Percentiles rank a stretch among this genome's conserved stretches.
phyloP scores from a whole-genome alignment of 1,140 invertebrate species.

The Hylaeus volcanicus region DNA sequence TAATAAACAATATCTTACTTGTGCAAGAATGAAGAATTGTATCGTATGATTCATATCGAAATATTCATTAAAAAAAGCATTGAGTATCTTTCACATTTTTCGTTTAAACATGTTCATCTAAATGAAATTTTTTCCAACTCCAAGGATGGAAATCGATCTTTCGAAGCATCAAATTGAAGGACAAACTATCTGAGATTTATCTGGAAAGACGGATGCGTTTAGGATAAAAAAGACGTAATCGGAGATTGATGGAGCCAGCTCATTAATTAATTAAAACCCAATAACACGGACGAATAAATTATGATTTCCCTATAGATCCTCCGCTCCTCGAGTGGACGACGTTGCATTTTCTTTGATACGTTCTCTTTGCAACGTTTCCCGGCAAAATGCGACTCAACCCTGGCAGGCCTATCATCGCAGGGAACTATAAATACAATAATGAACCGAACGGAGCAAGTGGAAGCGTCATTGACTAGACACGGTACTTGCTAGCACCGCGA shows the following conservation, averaged over 20 bases:
- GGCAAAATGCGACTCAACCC: constrained; percentile 19
- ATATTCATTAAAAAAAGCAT: no score
- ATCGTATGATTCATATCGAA: no score
- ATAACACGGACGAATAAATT: constrained; percentile 32
- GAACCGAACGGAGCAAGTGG: constrained; percentile 28
- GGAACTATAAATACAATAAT: constrained; percentile 43
- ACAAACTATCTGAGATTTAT: background rate
- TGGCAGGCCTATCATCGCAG: constrained; percentile 23
- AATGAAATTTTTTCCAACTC: no score
- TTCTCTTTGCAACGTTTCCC: background rate
- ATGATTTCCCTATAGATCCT: constrained; percentile 30
- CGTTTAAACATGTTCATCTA: no score
- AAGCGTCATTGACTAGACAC: constrained; percentile 42
- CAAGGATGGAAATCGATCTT: no score
- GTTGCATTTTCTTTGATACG: background rate
- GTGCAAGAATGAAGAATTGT: no score
- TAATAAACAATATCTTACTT: no score
- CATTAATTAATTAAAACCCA: constrained; percentile 36
- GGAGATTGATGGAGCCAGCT: background rate
- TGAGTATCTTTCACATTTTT: no score
- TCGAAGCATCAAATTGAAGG: background rate
- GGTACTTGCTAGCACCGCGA: constrained; percentile 6
- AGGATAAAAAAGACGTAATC: background rate
- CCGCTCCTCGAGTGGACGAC: no score
- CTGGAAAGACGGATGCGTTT: background rate